Conservation (phyloP, 2,888 invertebrate species). For the Orchestes rusci region DNA sequence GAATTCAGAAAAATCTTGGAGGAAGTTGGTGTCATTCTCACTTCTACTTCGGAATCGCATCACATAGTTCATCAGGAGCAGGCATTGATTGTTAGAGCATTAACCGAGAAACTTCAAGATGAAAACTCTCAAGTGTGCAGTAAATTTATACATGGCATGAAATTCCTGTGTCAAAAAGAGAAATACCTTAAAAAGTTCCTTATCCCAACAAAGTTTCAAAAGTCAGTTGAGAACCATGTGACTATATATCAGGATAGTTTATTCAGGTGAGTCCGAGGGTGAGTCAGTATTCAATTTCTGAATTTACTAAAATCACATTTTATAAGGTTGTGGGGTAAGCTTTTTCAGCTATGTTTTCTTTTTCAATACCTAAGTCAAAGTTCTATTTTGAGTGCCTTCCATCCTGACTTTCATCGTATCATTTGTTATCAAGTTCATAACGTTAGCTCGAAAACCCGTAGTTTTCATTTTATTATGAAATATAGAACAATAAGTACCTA, state of each 20-base stretch:
- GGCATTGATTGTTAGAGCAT: slow-evolving; percentile 37
- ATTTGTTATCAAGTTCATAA: too few relatives aligned
- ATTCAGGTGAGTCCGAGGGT: slow-evolving; percentile 28
- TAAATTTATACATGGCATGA: slow-evolving; percentile 48
- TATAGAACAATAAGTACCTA: too few relatives aligned
- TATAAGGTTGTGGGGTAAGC: too few relatives aligned
- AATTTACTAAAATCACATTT: too few relatives aligned
- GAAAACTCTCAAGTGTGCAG: slow-evolving; percentile 42
- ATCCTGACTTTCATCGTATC: too few relatives aligned
- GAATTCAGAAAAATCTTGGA: slow-evolving; percentile 13
- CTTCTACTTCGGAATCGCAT: slow-evolving; percentile 29
- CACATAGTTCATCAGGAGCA: slow-evolving; percentile 37
- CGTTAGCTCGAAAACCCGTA: too few relatives aligned
- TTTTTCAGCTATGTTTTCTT: not conserved
- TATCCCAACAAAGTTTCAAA: slow-evolving; percentile 36
- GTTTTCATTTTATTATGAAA: too few relatives aligned
- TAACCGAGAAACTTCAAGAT: slow-evolving; percentile 31
- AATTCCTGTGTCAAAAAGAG: slow-evolving; percentile 36
- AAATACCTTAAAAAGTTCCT: slow-evolving; percentile 38
- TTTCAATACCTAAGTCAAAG: not conserved
- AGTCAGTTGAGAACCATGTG: slow-evolving; percentile 20
- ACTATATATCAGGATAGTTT: slow-evolving; percentile 33
- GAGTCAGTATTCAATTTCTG: too few relatives aligned
- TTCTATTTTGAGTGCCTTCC: too few relatives aligned
- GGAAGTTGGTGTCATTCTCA: slow-evolving; percentile 33